Evolutionary conservation across 2,888 invertebrate genomes (phyloP), one percentile per base, ranked within the genome.

Genomic region (Thymelicus lineola): DNA sequence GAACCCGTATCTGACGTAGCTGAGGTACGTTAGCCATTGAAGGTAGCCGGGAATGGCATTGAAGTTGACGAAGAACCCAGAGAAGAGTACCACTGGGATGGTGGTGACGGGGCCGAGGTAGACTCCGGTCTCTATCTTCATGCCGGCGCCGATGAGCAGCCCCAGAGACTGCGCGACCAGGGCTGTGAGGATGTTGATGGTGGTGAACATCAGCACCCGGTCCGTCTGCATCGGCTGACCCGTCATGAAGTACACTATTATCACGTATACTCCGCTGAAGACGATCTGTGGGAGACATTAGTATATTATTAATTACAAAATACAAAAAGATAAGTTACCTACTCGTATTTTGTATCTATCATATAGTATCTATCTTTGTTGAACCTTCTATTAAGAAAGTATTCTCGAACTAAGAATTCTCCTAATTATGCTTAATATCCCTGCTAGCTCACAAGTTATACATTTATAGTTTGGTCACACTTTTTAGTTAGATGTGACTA

Each of bases 211-310:
- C 50, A 96, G 91, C 82, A 97, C 97, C 66, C 99, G 95, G 72
- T 96, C 95, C 66, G 96, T 94, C 82, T 98, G 98, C 91, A 97
- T 95, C n/a, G 98, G 99, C 87, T 99, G 99, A 9, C 97, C 97
- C 36, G 99, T 98, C 96, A 99, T 97, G 91, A 98, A 98, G 92
- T 99, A 99, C 12, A 98, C 98, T 77, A 98, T 98, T 79, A 97
- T 95, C 70, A 97, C 96, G 87, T 98, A 98, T 42, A 98, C 96
- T 70, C 97, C 95, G 65, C 98, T 97, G 87, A 98, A 97, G 72
- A 98, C 94, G 73, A 98, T 96, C 98, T 98, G 94, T 7, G 17
- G 48, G 4, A 12, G 7, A 59, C 17, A n/a, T n/a, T n/a, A n/a
- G n/a, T n/a, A n/a, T n/a, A n/a, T n/a, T n/a, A n/a, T n/a, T n/a